Conservation (phyloP, 2,797 vertebrate genomes). For the Rhinella marina region DNA sequence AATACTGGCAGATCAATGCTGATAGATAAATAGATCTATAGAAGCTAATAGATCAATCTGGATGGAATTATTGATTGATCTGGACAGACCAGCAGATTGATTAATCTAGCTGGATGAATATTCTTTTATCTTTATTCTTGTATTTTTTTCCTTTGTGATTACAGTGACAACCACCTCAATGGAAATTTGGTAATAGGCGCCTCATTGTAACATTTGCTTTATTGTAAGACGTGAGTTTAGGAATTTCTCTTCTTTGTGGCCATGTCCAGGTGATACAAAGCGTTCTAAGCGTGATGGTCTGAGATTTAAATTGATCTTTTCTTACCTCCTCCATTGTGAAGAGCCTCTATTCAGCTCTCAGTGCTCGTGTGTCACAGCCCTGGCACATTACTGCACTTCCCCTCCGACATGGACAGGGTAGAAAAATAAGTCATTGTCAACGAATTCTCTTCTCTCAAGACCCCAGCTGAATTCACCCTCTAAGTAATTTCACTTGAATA, state of each 20-base stretch:
- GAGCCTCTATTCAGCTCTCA: neutral
- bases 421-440: conserved; percentile 10
- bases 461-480: conserved; percentile 7
- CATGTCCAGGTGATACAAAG: conserved; percentile 32
- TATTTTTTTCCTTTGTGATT: neutral
- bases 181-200: neutral
- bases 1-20: neutral
- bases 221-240: neutral
- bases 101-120: neutral
- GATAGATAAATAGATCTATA: neutral
- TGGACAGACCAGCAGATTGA: no score
- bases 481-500: conserved; percentile 34
- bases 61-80: no score
- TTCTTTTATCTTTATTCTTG: neutral
- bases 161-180: neutral
- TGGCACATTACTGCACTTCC: neutral
- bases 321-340: conserved; percentile 3
- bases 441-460: conserved; percentile 15
- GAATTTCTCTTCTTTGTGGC: neutral
- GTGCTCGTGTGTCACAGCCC: conserved; percentile 19
- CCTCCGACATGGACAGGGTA: neutral
- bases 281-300: neutral
- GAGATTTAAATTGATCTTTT: conserved; percentile 28
- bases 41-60: no score
- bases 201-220: conserved; percentile 9